Percentiles rank a stretch among this genome's conserved stretches.
phyloP scores from a whole-genome alignment of 2,797 vertebrate species.

The Anas bernieri region DNA sequence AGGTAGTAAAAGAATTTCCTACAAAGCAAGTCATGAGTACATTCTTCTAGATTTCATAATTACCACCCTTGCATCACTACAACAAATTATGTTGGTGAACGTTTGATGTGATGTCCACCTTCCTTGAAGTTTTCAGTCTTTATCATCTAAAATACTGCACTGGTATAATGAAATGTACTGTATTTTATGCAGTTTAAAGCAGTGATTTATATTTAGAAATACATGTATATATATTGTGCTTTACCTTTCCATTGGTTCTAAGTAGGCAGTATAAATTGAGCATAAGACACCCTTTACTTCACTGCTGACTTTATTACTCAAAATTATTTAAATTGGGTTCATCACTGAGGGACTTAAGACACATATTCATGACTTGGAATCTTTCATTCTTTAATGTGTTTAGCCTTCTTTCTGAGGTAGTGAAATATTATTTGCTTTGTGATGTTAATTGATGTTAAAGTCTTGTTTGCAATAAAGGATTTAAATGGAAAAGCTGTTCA shows the following conservation, averaged over 20 bases:
- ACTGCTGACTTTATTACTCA: not conserved
- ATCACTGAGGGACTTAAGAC: not conserved
- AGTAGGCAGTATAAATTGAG: not conserved
- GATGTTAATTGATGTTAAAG: not conserved
- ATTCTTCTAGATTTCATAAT: not conserved
- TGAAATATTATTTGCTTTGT: not conserved
- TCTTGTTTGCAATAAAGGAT: not conserved
- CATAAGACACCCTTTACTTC: not conserved
- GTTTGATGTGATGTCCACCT: not conserved
- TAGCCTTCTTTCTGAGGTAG: not conserved
- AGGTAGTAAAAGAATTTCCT: conserved; percentile 18
- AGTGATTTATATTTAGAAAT: not conserved
- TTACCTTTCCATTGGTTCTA: not conserved
- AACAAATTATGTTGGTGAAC: not conserved
- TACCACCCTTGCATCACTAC: not conserved
- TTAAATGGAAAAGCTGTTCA: not conserved
- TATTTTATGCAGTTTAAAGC: not conserved
- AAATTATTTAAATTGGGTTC: not conserved
- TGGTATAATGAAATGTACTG: not conserved
- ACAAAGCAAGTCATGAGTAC: not conserved
- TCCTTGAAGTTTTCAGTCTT: not conserved
- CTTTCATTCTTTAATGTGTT: not conserved
- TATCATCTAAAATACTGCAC: not conserved
- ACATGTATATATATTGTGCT: not conserved
- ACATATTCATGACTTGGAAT: not conserved